Evolutionary conservation across 2,888 invertebrate genomes (phyloP).

Genomic region (Netelia inedita): DNA sequence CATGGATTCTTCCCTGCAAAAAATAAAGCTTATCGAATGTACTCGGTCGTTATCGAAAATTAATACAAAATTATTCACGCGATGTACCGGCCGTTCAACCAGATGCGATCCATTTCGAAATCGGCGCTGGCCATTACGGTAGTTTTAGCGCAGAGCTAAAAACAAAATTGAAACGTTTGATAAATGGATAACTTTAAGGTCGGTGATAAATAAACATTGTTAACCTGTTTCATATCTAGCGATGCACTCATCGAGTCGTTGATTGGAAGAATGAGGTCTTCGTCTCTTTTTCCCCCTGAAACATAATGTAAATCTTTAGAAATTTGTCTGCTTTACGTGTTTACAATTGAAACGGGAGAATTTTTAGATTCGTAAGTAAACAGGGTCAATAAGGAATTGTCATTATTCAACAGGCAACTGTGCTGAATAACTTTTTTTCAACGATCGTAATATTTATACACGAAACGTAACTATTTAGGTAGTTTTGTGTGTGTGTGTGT

Average conservation of each 20-base stretch:
- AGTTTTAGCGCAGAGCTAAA: conserved; percentile 95
- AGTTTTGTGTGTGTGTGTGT: background rate
- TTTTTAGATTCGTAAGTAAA: conserved; percentile 1
- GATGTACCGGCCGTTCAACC: conserved; percentile 93
- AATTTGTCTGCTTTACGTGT: background rate
- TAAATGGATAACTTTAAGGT: background rate
- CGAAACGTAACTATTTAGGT: background rate
- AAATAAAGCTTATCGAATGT: conserved; percentile 41
- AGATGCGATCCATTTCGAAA: conserved; percentile 92
- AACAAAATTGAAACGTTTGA: conserved; percentile 54
- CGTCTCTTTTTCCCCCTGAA: conserved; percentile 97
- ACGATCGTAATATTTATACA: conserved; percentile 17
- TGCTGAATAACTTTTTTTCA: conserved; percentile 7
- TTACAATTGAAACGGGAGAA: background rate
- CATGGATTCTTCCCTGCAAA: conserved; percentile 89
- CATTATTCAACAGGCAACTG: conserved; percentile 52
- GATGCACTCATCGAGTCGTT: conserved; percentile 99
- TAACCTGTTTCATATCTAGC: conserved; percentile 92
- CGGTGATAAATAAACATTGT: conserved; percentile 44
- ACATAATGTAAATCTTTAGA: conserved; percentile 26
- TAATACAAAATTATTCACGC: conserved; percentile 38
- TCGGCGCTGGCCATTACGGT: conserved; percentile 91
- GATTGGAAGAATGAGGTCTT: conserved; percentile 95
- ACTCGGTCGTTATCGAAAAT: conserved; percentile 20
- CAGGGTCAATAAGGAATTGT: conserved; percentile 51